Evolutionary conservation across 1,140 invertebrate species (phyloP).

Genomic region (Leguminivora glycinivorella): DNA sequence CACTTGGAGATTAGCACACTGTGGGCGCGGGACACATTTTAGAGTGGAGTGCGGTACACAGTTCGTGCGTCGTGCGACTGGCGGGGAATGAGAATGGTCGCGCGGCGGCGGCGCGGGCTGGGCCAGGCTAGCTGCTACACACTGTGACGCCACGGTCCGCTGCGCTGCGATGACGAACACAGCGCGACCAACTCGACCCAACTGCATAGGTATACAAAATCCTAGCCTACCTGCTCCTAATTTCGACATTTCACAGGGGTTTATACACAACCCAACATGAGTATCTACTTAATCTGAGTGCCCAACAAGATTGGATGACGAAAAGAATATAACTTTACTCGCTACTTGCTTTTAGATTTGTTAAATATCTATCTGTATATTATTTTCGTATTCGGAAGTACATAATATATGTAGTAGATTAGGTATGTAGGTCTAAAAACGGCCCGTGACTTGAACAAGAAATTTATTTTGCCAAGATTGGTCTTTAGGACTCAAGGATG

Average conservation of each 20-base stretch:
- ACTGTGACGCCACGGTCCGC: conserved; percentile 24
- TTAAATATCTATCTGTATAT: no score
- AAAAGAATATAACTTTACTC: no score
- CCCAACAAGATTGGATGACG: no score
- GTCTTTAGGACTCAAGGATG: no score
- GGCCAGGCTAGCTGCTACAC: conserved; percentile 3
- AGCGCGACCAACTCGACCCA: background rate
- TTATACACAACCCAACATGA: background rate
- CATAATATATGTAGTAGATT: no score
- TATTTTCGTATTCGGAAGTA: no score
- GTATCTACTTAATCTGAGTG: no score
- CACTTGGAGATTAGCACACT: conserved; percentile 63
- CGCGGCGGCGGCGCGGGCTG: conserved; percentile 21
- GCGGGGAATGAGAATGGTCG: conserved; percentile 47
- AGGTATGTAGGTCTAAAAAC: no score
- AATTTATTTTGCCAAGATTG: no score
- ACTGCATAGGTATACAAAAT: background rate
- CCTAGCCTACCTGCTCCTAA: background rate
- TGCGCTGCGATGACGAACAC: conserved; percentile 12
- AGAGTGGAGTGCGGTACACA: conserved; percentile 56
- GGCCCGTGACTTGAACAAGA: no score
- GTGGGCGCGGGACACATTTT: conserved; percentile 64
- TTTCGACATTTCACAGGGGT: background rate
- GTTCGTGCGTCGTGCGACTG: conserved; percentile 62
- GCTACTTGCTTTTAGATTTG: no score